Evolutionary conservation across 2,797 vertebrate species (phyloP).

Genomic region (Sebastes nivosus): DNA sequence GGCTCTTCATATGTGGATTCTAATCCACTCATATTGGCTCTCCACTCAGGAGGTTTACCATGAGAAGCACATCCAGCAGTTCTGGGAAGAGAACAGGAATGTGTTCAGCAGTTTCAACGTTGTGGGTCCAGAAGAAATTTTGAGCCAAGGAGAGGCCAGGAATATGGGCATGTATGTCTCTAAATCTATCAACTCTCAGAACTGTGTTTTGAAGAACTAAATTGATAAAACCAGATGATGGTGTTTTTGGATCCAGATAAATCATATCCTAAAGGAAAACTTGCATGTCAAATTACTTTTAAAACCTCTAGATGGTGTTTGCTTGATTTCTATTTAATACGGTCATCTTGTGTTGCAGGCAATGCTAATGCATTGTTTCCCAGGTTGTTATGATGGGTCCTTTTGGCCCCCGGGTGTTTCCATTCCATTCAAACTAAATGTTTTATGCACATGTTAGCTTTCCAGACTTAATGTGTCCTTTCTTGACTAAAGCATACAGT

Average conservation of each 20-base stretch:
- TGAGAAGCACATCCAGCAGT: constrained; percentile 94
- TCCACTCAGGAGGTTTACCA: constrained; percentile 95
- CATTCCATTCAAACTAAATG: background rate
- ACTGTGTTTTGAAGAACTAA: background rate
- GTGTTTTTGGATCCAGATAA: background rate
- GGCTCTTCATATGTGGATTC: background rate
- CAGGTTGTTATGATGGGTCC: background rate
- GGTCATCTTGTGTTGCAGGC: background rate
- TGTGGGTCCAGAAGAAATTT: constrained; percentile 94
- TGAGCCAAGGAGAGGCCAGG: constrained; percentile 96
- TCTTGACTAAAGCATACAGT: background rate
- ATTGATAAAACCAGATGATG: background rate
- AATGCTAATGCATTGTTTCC: background rate
- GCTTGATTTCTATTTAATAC: background rate
- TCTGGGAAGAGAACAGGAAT: constrained; percentile 92
- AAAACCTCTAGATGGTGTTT: background rate
- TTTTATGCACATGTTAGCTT: background rate
- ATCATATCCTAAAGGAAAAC: background rate
- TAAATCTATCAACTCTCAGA: constrained; percentile 13
- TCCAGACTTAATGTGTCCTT: background rate
- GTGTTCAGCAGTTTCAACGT: constrained; percentile 90
- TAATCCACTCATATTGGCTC: constrained; percentile 38
- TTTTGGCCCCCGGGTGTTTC: background rate
- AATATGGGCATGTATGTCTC: constrained; percentile 96
- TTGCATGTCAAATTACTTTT: background rate